Evolutionary conservation across 1,140 invertebrate species (phyloP).

Genomic region (Diabrotica undecimpunctata): DNA sequence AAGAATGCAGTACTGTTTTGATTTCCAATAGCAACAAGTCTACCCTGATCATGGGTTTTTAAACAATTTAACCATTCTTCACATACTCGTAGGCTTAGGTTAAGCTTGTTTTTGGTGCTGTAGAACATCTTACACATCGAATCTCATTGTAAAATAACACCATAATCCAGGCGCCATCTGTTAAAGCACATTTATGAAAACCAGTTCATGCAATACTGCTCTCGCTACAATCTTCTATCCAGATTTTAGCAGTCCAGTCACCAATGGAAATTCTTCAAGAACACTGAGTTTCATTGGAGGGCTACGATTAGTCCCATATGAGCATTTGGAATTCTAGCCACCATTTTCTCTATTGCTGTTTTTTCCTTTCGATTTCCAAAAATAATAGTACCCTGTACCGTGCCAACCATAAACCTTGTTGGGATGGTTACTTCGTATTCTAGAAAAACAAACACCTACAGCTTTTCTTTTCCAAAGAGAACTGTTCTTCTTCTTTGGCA

Average conservation of each 20-base stretch:
- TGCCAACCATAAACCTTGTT: slow-evolving; percentile 74
- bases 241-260: slow-evolving; percentile 87
- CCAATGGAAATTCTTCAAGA: slow-evolving; percentile 88
- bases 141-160: slow-evolving; percentile 79
- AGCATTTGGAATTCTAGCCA: slow-evolving; percentile 66
- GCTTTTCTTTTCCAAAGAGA: slow-evolving; percentile 66
- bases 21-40: slow-evolving; percentile 79
- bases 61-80: slow-evolving; percentile 57
- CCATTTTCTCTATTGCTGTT: slow-evolving; percentile 75
- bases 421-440: slow-evolving; percentile 91
- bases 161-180: slow-evolving; percentile 86
- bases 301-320: slow-evolving; percentile 84
- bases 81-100: slow-evolving; percentile 77
- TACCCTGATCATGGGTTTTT: slow-evolving; percentile 57
- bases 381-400: slow-evolving; percentile 75
- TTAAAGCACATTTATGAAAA: slow-evolving; percentile 69
- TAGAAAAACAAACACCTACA: slow-evolving; percentile 73
- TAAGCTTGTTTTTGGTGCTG: slow-evolving; percentile 82
- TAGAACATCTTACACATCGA: slow-evolving; percentile 88
- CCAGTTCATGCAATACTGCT: slow-evolving; percentile 88
- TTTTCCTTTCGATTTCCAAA: slow-evolving; percentile 78
- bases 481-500: slow-evolving; percentile 66
- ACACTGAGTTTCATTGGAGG: slow-evolving; percentile 82
- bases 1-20: slow-evolving; percentile 80
- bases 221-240: slow-evolving; percentile 89